Evolutionary conservation across 2,888 invertebrate genomes (phyloP).

Genomic region (Cordilura impudica): DNA sequence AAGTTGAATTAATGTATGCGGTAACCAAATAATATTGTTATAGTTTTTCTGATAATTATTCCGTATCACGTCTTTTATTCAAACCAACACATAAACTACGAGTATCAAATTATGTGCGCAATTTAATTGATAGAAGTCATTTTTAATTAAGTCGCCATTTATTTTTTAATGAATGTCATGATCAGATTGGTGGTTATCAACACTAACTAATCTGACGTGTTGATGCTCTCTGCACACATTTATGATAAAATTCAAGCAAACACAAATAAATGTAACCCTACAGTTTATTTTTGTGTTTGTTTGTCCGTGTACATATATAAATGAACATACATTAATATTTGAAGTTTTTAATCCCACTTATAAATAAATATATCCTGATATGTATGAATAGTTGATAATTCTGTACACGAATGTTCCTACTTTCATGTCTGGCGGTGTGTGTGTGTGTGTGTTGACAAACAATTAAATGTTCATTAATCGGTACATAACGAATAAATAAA

Average conservation of each 20-base stretch:
- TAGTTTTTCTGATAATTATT: slow-evolving; percentile 37
- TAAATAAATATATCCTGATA: slow-evolving; percentile 53
- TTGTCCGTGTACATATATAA: slow-evolving; percentile 8
- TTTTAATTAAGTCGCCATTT: background rate
- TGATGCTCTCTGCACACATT: too few relatives aligned
- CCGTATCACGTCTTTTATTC: slow-evolving; percentile 39
- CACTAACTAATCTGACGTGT: too few relatives aligned
- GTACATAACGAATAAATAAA: slow-evolving; percentile 42
- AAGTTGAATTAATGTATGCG: background rate
- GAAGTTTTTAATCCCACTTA: slow-evolving; percentile 43
- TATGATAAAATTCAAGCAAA: too few relatives aligned
- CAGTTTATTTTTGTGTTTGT: background rate
- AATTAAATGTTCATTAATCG: slow-evolving; percentile 49
- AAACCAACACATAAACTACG: background rate
- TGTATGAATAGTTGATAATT: slow-evolving; percentile 9
- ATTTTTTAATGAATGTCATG: too few relatives aligned
- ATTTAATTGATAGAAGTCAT: background rate
- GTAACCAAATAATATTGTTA: slow-evolving; percentile 19
- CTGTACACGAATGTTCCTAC: background rate
- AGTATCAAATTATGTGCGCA: slow-evolving; percentile 5
- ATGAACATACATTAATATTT: slow-evolving; percentile 32
- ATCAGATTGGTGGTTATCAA: too few relatives aligned
- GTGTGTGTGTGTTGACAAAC: slow-evolving; percentile 38
- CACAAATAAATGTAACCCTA: too few relatives aligned
- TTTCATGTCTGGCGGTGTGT: background rate